These are phyloP conservation scores for Gasteruption jaculator DNA, from an alignment of 2,888 invertebrate genomes.

Conservation along the genomic window DNA sequence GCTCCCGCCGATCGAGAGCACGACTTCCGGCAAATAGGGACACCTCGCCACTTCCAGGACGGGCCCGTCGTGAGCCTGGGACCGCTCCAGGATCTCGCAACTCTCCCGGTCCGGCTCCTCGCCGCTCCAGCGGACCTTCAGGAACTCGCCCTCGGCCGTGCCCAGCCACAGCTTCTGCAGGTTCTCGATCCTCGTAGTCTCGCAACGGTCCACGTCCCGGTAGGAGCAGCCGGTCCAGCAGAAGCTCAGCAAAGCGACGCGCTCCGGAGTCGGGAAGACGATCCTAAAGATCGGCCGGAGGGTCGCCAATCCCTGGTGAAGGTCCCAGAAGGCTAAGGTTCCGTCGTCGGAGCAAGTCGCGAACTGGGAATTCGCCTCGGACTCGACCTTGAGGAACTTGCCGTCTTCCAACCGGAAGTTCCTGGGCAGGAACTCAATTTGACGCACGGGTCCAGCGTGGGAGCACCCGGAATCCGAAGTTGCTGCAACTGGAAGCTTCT, in stretches of 20 bases:
- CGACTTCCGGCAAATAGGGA: constrained; percentile 60
- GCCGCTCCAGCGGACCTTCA: constrained; percentile 61
- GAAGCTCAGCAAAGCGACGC: constrained; percentile 25
- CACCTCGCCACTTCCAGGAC: constrained; percentile 61
- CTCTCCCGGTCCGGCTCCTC: constrained; percentile 59
- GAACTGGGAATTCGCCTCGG: constrained; percentile 34
- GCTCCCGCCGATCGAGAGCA: constrained; percentile 73
- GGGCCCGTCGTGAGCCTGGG: constrained; percentile 68
- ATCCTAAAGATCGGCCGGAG: constrained; percentile 27
- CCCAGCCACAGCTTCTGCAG: constrained; percentile 33
- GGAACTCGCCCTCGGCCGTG: constrained; percentile 39
- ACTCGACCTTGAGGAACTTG: constrained; percentile 25
- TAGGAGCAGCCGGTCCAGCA: constrained; percentile 17
- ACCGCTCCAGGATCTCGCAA: constrained; percentile 37
- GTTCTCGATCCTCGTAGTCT: constrained; percentile 6
- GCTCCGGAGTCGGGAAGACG: constrained; percentile 12
- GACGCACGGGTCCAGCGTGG: constrained; percentile 33
- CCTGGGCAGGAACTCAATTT: constrained; percentile 42
- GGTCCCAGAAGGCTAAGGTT: constrained; percentile 43
- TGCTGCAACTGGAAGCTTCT: constrained; percentile 22
- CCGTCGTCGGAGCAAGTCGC: constrained; percentile 43
- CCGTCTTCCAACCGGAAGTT: constrained; percentile 30
- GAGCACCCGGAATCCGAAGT: constrained; percentile 32
- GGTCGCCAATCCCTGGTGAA: constrained; percentile 22
- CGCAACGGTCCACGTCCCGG: not conserved